A percentile compares a stretch with the other conserved stretches of the same genome.
Conservation (phyloP, 2,888 invertebrate species). For the Seira musarum region DNA sequence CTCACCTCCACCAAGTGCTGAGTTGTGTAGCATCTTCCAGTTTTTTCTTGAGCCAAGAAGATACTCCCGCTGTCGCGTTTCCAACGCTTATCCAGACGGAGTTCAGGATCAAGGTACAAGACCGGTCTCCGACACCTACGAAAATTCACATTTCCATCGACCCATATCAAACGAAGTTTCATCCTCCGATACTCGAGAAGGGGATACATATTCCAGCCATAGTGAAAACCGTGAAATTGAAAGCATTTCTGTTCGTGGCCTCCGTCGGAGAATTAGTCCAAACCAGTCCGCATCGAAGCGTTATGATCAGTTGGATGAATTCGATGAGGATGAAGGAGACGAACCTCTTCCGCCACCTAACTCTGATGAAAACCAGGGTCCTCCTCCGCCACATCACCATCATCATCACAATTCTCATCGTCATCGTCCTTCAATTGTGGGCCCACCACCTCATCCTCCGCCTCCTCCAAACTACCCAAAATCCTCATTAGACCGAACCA, state of each 20-base stretch:
- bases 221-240: conserved; percentile 47
- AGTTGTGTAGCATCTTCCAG: conserved; percentile 64
- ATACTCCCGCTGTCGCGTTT: conserved; percentile 59
- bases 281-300: conserved; percentile 43
- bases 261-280: conserved; percentile 9
- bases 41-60: conserved; percentile 62
- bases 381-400: conserved; percentile 30
- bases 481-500: conserved; percentile 60
- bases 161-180: conserved; percentile 50
- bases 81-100: conserved; percentile 32
- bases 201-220: conserved; percentile 40
- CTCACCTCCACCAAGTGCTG: conserved; percentile 48
- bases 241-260: conserved; percentile 25
- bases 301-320: conserved; percentile 55
- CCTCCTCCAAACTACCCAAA: conserved; percentile 52
- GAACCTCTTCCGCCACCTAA: neutral
- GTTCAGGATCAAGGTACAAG: conserved; percentile 26
- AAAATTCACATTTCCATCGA: conserved; percentile 27
- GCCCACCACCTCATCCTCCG: conserved; percentile 17
- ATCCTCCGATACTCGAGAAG: conserved; percentile 13
- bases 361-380: conserved; percentile 17
- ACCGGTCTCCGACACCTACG: conserved; percentile 15
- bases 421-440: neutral
- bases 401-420: neutral
- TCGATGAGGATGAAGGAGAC: conserved; percentile 23